phyloP scores from a whole-genome alignment of 2,888 invertebrate species.

The Drosophila robusta region DNA sequence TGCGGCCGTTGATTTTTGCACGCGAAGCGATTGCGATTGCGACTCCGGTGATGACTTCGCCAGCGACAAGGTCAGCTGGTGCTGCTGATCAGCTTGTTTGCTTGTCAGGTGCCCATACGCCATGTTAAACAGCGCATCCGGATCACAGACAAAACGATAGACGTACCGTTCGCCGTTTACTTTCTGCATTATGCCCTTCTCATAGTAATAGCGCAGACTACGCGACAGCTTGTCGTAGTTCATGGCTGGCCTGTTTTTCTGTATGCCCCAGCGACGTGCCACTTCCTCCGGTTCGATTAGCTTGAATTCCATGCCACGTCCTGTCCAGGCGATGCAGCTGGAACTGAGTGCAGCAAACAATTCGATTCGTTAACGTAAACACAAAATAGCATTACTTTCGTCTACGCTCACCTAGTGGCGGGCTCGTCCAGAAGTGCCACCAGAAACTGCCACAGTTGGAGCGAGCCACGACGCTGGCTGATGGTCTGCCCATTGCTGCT shows the following conservation, averaged over 20 bases:
- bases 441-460: constrained; percentile 98
- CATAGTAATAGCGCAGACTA: constrained; percentile 97
- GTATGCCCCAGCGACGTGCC: constrained; percentile 97
- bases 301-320: constrained; percentile 97
- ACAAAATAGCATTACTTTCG: not conserved
- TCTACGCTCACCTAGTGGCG: constrained; percentile 83
- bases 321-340: constrained; percentile 97
- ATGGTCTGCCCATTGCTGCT: constrained; percentile 77
- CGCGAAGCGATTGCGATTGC: constrained; percentile 59
- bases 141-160: constrained; percentile 98
- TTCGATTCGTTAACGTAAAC: not conserved
- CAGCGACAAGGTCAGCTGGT: constrained; percentile 66
- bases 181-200: constrained; percentile 99
- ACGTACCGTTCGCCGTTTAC: constrained; percentile 98
- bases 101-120: constrained; percentile 86
- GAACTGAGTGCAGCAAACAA: constrained; percentile 85
- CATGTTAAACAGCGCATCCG: constrained; percentile 95
- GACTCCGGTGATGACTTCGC: constrained; percentile 61
- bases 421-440: constrained; percentile 92
- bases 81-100: constrained; percentile 66
- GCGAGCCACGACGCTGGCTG: constrained; percentile 91
- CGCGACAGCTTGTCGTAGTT: constrained; percentile 98
- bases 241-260: constrained; percentile 98
- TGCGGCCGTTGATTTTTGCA: constrained; percentile 56
- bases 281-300: constrained; percentile 98